Evolutionary conservation across 2,888 invertebrate species (phyloP).

Genomic region (Drosophila borealis): DNA sequence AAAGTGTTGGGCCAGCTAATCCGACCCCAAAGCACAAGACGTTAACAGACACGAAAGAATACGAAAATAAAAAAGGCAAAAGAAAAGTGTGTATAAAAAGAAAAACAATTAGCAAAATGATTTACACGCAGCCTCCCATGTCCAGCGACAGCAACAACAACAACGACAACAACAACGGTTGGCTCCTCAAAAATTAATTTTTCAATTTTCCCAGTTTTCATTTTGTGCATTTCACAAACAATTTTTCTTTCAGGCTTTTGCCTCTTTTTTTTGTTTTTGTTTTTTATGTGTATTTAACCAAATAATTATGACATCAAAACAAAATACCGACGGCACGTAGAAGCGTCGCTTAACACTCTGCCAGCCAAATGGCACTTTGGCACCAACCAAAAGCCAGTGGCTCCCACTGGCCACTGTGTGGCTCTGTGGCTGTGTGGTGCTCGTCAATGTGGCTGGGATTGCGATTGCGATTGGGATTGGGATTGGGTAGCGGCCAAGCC

Average conservation of each 20-base stretch:
- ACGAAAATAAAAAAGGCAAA: conserved; percentile 30
- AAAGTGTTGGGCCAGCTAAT: conserved; percentile 28
- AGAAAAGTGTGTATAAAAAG: conserved; percentile 48
- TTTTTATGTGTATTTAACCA: conserved; percentile 65
- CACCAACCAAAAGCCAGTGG: conserved; percentile 21
- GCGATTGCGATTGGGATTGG: background rate
- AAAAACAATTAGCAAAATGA: conserved; percentile 77
- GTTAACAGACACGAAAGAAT: conserved; percentile 48
- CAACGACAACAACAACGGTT: conserved; percentile 14
- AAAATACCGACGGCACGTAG: conserved; percentile 62
- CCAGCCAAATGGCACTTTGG: conserved; percentile 56
- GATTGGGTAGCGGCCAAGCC: conserved; percentile 57
- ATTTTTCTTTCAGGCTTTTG: conserved; percentile 6
- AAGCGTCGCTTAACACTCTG: conserved; percentile 67
- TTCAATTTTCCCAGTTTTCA: conserved; percentile 57
- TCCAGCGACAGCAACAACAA: conserved; percentile 43
- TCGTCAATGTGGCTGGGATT: background rate
- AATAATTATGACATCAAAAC: conserved; percentile 79
- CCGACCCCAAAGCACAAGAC: conserved; percentile 22
- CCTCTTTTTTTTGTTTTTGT: conserved; percentile 3
- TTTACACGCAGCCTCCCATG: conserved; percentile 78
- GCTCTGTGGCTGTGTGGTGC: conserved; percentile 4
- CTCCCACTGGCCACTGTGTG: conserved; percentile 16
- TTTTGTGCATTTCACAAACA: conserved; percentile 25
- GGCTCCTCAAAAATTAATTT: conserved; percentile 43